Evolutionary conservation across 1,140 invertebrate species (phyloP).

Genomic region (Zeugodacus cucurbitae): DNA sequence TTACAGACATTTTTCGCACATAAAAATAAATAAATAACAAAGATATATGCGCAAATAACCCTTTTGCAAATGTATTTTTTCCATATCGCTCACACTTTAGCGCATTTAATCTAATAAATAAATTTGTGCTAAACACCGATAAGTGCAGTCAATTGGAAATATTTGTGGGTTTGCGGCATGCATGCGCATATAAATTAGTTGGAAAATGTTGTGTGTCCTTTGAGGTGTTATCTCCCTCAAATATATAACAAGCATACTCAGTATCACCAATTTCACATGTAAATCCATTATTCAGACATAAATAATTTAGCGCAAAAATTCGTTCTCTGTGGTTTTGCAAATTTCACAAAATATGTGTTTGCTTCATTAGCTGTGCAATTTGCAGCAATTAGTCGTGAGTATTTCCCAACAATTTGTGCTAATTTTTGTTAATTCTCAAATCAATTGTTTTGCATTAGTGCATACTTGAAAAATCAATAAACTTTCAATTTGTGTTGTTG

Average conservation of each 20-base stretch:
- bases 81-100: not conserved
- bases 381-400: not conserved
- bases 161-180: not conserved
- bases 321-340: not conserved
- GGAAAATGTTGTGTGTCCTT: constrained; percentile 3
- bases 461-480: not conserved
- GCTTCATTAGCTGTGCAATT: not conserved
- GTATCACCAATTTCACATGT: not conserved
- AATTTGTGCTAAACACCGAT: not conserved
- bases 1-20: not conserved
- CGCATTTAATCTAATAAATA: not conserved
- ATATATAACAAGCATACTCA: not conserved
- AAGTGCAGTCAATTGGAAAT: not conserved
- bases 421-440: not conserved
- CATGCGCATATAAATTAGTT: not conserved
- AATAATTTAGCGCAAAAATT: not conserved
- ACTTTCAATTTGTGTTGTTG: not conserved
- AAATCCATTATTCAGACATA: not conserved
- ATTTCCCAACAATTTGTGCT: not conserved
- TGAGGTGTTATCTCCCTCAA: too few species aligned
- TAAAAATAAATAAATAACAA: not conserved
- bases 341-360: not conserved
- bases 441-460: too few species aligned
- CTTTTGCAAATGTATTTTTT: not conserved
- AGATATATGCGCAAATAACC: not conserved